Percentiles rank a stretch among this genome's conserved stretches.
Evolutionary conservation across 2,113 vertebrate genomes (phyloP).

Genomic region (Cranoglanis bouderius): DNA sequence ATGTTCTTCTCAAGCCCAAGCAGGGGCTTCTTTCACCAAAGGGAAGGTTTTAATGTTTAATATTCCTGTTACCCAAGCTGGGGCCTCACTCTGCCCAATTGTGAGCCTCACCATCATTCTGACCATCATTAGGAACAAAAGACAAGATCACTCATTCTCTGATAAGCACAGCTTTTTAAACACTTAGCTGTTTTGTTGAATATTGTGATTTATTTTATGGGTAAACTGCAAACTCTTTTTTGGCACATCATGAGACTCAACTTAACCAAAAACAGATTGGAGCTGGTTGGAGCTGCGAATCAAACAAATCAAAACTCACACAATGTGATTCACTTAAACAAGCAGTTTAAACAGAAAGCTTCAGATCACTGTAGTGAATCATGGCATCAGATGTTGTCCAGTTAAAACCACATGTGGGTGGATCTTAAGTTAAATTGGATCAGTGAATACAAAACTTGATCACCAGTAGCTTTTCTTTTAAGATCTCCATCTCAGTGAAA

Average conservation of each 20-base stretch:
- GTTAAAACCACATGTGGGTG: constrained; percentile 2
- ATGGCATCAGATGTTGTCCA: neutral
- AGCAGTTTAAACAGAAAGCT: neutral
- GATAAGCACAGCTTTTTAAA: neutral
- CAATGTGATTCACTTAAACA: neutral
- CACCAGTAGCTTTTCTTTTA: neutral
- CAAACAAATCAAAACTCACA: neutral
- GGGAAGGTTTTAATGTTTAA: neutral
- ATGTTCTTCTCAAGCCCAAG: neutral
- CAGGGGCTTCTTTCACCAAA: too few relatives aligned
- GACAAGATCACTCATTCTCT: neutral
- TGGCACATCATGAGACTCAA: neutral
- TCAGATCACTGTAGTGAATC: neutral
- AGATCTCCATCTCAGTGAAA: neutral
- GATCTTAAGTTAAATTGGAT: neutral
- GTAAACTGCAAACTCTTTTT: neutral
- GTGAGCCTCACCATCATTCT: neutral
- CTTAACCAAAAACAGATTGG: neutral
- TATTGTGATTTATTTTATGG: neutral
- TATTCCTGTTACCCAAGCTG: neutral
- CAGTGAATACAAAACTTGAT: neutral
- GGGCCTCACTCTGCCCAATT: neutral
- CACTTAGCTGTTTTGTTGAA: neutral
- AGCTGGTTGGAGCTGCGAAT: neutral
- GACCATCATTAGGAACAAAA: neutral